Evolutionary conservation across 2,888 invertebrate genomes (phyloP), one percentile per base, ranked within the genome.

Genomic region (Ptychoptera albimana): DNA sequence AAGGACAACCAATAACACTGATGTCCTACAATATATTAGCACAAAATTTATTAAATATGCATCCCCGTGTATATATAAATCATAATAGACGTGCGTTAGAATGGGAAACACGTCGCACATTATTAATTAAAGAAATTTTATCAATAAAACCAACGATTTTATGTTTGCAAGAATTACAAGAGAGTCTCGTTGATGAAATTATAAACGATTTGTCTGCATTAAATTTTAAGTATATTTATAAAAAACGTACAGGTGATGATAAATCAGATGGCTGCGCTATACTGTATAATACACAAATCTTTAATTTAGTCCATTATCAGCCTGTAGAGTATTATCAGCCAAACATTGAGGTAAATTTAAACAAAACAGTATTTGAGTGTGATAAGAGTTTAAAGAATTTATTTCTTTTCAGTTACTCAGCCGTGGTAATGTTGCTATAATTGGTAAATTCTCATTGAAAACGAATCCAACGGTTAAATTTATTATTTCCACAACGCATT

Each of bases 231-330:
- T 79, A 83, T 40, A 58, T 86, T 4, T 94, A 75, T 60, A 89
- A 92, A 63, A 82, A 83, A 60, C 76, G 88, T 56, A 91, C 91
- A 1, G 82, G 84, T 1, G 66, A 23, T 23, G 23, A 67, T 32
- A 76, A 85, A 53, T 68, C 69, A 9, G 97, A 98, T 64, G 97
- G 97, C 0, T 88, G 94, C 62, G 89, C 93, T 0, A 82, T 93
- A 37, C 83, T 87, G 57, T 94, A 77, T 60, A 82, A 79, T 53
- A 60, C 64, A 8, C 64, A 72, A 14, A 67, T 75, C 45, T 84
- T 96, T 52, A 64, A 72, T 37, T 59, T 89, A 44, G 55, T 79
- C 5, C 75, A 79, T 37, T 69, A 75, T 44, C 62, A 72, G 0
- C 71, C 71, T 40, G 82, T 96, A 38, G 86, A 92, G 63, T 80